Evolutionary conservation across 2,888 invertebrate species (phyloP).

Genomic region (Trilocha varians): DNA sequence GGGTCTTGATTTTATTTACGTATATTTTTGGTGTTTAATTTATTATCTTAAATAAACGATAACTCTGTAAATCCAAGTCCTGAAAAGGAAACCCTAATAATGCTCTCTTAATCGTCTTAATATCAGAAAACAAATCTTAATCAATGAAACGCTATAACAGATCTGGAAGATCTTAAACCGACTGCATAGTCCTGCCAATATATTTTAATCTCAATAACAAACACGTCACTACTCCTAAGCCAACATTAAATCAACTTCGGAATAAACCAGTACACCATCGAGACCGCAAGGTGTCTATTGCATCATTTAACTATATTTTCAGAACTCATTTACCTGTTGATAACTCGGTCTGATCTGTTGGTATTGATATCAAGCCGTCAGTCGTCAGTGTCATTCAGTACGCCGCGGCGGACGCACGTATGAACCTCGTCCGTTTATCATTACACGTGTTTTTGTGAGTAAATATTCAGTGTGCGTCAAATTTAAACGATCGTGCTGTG

Average conservation of each 20-base stretch:
- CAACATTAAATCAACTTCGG: background rate
- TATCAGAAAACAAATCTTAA: no score
- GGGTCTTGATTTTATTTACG: no score
- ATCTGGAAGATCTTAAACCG: no score
- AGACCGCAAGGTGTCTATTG: slow-evolving; percentile 21
- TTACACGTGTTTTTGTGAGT: slow-evolving; percentile 55
- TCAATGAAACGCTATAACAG: no score
- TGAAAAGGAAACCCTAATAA: no score
- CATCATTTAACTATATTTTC: slow-evolving; percentile 45
- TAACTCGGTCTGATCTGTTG: slow-evolving; percentile 15
- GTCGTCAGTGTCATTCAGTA: slow-evolving; percentile 39
- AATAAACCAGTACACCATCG: background rate
- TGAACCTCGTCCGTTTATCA: background rate
- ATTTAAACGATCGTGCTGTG: slow-evolving; percentile 32
- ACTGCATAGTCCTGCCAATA: no score
- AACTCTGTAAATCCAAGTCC: no score
- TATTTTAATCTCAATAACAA: no score
- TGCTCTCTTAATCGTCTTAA: no score
- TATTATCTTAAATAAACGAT: no score
- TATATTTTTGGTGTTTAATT: no score
- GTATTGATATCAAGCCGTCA: slow-evolving; percentile 11
- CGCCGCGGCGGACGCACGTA: slow-evolving; percentile 37
- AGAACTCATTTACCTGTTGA: slow-evolving; percentile 51
- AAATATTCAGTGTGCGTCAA: slow-evolving; percentile 43
- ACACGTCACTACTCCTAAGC: no score